Base-by-base conservation (phyloP, 2,888 invertebrate species). In the Oscheius myriophilus region DNA sequence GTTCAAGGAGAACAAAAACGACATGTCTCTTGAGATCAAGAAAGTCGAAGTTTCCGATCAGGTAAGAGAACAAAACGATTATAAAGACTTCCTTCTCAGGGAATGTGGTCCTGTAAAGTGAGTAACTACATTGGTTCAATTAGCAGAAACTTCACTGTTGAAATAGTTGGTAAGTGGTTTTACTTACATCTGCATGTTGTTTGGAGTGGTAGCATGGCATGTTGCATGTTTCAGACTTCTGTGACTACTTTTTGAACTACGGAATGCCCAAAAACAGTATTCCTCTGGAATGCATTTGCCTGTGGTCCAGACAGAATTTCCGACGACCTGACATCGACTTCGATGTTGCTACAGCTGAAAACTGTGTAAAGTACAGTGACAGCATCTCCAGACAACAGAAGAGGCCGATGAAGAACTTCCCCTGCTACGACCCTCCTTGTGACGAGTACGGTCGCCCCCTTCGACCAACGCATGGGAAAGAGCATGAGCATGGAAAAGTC, bases 101-200 rank as follows among this genome's bases (percentile, higher is more conserved):
- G 86, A 14, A 62, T 79, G 7, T 86, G 86, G 86, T 71, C 80
- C 1, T 86, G 86, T 66, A 76, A 82, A 46, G 86, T 86, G 4
- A 80, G 81, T 73, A 86, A 86, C 67, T 69, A 73, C 18, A 77
- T 78, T 58, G 86, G 85, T 9, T 78, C 79, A 42, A 81, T 84
- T 18, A 75, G 72, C 9, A 64, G 86, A 11, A 86, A 84, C 57
- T 86, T 86, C 71, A 86, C 83, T 9, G 55, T 86, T 18, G 81
- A 84, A 61, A 83, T 86, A 11, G 75, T 86, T 41, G 86, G 86
- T 86, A 42, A 69, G 84, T 79, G 2, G 18, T 70, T 25, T n/a
- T n/a, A 42, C 21, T 18, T 46, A 6, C 3, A 7, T 58, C 26
- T 58, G 18, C 58, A 58, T 57, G 16, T 57, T 39, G 16, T 41